Evolutionary conservation across 2,888 invertebrate genomes (phyloP), one percentile per base, ranked within the genome.

Genomic region (Tillus elongatus): DNA sequence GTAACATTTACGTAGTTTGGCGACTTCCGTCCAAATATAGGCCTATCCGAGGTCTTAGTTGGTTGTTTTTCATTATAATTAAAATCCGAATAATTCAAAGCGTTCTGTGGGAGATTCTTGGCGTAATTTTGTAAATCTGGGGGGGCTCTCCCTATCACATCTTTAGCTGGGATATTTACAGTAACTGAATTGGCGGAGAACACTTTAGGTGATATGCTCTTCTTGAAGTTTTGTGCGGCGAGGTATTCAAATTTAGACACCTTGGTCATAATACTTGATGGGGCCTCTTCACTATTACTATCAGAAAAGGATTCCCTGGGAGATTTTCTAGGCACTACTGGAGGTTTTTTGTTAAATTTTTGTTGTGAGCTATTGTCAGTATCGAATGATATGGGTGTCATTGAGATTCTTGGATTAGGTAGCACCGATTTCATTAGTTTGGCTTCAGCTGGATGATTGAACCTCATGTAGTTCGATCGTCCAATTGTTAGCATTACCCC

Each of bases 401-500:
- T 82, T 31, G 85, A 83, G 44, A 84, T 80, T 57, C 84, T 63
- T 2, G 80, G 76, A 40, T 84, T 77, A 0, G 85, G 83, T 44
- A 89, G 70, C 3, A 85, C 82, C 0, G 87, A 83, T 64, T 86
- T 87, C 74, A 90, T 83, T 52, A 87, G 73, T 62, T 82, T 79
- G 3, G 90, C 90, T 60, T 91, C 89, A 35, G 84, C 84, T 0
- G 92, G 92, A 64, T 91, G 87, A 67, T 92, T 91, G 71, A 90
- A 92, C 28, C 92, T 81, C 64, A 92, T 79, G 67, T 88, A 89
- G 66, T 88, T 90, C 35, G 91, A 88, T 33, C 89, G 77, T 15
- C 92, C 92, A 51, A 93, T 81, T 35, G 88, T 89, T 45, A 92
- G 69, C 86, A 90, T 91, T 59, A 87, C 88, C 55, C 88, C 88